Evolutionary conservation across 2,113 vertebrate genomes (phyloP).

Genomic region (Sorex fumeus): DNA sequence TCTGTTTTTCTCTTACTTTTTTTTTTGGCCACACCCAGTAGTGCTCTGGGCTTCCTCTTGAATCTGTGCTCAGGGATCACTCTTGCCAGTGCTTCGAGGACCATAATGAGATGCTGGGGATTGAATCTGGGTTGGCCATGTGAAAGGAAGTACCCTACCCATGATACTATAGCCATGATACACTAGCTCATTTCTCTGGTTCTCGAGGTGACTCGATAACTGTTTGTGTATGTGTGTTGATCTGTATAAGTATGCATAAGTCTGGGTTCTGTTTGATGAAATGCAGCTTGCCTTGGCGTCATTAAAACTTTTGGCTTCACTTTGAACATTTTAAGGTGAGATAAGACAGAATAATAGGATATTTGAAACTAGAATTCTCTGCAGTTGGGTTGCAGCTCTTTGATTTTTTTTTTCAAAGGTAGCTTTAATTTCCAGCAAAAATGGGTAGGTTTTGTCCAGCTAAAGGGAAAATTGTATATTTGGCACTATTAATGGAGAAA

Average conservation of each 20-base stretch:
- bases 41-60: no score
- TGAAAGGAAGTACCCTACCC: no score
- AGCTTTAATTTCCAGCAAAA: constrained; percentile 59
- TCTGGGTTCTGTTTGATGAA: background rate
- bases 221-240: background rate
- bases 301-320: background rate
- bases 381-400: background rate
- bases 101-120: no score
- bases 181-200: background rate
- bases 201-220: background rate
- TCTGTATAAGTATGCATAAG: background rate
- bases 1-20: no score
- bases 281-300: background rate
- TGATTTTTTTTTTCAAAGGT: background rate
- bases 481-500: constrained; percentile 17
- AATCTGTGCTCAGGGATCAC: no score
- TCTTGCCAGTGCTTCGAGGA: no score
- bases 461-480: constrained; percentile 12
- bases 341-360: background rate
- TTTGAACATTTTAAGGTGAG: background rate
- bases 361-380: background rate
- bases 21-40: no score
- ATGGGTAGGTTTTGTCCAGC: constrained; percentile 52
- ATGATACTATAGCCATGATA: no score
- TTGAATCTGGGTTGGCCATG: no score